These are phyloP conservation scores for Sipha flava DNA, from an alignment of 1,140 invertebrate species.

Conservation along the genomic window DNA sequence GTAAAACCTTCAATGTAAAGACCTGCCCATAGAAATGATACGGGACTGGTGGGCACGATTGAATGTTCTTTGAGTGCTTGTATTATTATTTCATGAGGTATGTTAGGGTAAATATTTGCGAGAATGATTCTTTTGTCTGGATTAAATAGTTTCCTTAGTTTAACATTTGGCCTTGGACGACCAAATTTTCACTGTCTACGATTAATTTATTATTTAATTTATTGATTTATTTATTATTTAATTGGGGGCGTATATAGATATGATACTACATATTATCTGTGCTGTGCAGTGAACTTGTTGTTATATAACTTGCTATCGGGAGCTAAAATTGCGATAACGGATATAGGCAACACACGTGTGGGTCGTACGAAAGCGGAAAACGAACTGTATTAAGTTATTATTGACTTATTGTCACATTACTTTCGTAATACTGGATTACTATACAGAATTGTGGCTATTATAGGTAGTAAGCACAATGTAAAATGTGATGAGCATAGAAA, in stretches of 20 bases:
- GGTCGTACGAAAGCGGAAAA: background rate
- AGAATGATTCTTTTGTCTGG: background rate
- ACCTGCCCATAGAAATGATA: background rate
- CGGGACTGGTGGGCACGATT: background rate
- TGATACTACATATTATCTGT: background rate
- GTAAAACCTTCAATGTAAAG: background rate
- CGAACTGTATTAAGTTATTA: no score
- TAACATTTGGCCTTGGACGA: background rate
- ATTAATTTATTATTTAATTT: background rate
- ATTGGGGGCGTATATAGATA: background rate
- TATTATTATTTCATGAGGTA: background rate
- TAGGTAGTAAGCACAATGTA: no score
- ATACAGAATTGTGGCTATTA: no score
- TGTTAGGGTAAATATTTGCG: background rate
- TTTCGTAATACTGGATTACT: no score
- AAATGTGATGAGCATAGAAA: no score
- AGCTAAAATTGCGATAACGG: background rate
- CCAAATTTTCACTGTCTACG: background rate
- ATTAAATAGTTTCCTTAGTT: background rate
- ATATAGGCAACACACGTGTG: background rate
- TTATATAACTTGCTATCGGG: background rate
- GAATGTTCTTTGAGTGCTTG: background rate
- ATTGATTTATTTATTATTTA: background rate
- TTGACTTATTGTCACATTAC: no score
- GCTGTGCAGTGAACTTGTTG: background rate